Evolutionary conservation across 2,797 vertebrate species (phyloP), one percentile per base, ranked within the genome.

Genomic region (Semotilus atromaculatus): DNA sequence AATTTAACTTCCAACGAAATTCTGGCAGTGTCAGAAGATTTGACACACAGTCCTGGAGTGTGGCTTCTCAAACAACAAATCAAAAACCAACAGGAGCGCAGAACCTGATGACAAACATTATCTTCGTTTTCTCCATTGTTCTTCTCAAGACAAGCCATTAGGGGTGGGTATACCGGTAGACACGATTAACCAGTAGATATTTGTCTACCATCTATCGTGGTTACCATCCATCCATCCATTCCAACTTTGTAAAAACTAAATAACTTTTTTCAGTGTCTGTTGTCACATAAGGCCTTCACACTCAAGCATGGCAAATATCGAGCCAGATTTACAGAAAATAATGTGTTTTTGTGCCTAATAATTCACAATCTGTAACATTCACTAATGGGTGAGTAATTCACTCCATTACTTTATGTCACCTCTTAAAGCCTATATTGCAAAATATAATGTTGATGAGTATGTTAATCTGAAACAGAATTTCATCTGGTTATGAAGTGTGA

Each of bases 391-490:
- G 13, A 76, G 13, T n/a, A 58, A 38, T 58, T 58, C 13, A 38
- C 13, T 5, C 13, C 13, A n/a, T 13, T 74, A 7, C 5, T 34
- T 51, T 53, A 53, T 19, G 11, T n/a, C 21, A 1, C 29, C 36
- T 31, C 72, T 53, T 23, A 53, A 74, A 74, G 48, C 29, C 48
- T 13, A 53, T 34, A 14, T 7, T 53, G 48, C 29, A 53, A 74
- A 64, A 53, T 29, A 71, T 45, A 18, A 45, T 71, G 68, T 71
- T 45, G 31, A 58, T 58, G 36, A 75, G 38, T n/a, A 76, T 0
- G 4, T 58, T 76, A 38, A n/a, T 23, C 19, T 58, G 11, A 84
- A 66, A 70, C 60, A 83, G 36, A n/a, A 38, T 53, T 75, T 40
- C 19, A 26, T 40, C 48, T 66, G 58, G 31, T 71, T 75, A 26